Evolutionary conservation across 2,113 vertebrate species (phyloP).

Genomic region (Oryzias woworae): DNA sequence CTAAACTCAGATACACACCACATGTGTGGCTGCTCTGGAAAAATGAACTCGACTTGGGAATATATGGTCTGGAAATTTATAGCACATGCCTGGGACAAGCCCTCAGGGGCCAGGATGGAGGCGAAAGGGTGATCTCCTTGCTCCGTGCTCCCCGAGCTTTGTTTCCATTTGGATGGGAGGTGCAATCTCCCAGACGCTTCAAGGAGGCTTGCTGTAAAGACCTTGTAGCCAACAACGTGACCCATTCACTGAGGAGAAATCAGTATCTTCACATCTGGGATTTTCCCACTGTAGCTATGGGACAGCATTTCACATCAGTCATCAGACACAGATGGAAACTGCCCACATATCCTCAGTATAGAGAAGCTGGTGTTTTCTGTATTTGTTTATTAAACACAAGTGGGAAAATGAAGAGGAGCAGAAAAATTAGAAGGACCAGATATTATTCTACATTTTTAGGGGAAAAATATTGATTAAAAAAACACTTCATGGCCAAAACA

Average conservation of each 20-base stretch:
- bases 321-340: conserved; percentile 39
- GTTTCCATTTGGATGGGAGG: conserved; percentile 77
- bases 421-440: conserved; percentile 2
- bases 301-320: conserved; percentile 64
- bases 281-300: conserved; percentile 62
- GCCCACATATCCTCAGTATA: conserved; percentile 28
- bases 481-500: conserved; percentile 51
- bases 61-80: conserved; percentile 81
- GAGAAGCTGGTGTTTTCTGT: conserved; percentile 32
- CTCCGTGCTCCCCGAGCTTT: conserved; percentile 60
- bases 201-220: conserved; percentile 56
- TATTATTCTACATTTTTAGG: conserved; percentile 19
- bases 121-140: conserved; percentile 39
- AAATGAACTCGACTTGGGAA: conserved; percentile 76
- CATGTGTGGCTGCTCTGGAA: conserved; percentile 78
- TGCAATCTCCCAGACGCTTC: conserved; percentile 64
- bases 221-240: conserved; percentile 58
- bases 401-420: neutral
- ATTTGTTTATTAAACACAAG: conserved; percentile 23
- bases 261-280: conserved; percentile 67
- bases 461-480: conserved; percentile 18
- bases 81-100: conserved; percentile 76
- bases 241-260: conserved; percentile 62
- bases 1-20: conserved; percentile 74
- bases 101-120: conserved; percentile 60